Evolutionary conservation across 92 coral and sea anemone genomes (phyloP).

Genomic region (Isaurus tuberculatus): DNA sequence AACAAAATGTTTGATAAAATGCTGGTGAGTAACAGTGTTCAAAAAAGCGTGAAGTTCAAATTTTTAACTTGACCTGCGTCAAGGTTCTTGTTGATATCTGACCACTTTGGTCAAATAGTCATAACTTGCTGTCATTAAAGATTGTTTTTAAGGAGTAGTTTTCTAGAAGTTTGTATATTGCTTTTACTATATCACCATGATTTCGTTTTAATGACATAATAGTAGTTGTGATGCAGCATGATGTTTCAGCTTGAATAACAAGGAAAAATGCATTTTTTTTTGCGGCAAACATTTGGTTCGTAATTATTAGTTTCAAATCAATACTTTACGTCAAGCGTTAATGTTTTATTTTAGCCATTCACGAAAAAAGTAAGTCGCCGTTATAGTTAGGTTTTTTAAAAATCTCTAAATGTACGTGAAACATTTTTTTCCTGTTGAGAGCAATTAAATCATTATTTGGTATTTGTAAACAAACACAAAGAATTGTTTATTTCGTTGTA

Average conservation of each 20-base stretch:
- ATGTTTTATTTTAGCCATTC: not conserved
- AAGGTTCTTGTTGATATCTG: conserved; percentile 6
- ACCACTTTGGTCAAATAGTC: conserved; percentile 12
- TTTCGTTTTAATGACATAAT: not conserved
- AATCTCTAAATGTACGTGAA: not conserved
- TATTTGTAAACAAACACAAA: not conserved
- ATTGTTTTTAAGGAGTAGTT: not conserved
- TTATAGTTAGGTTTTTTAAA: not conserved
- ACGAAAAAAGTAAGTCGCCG: too few relatives aligned
- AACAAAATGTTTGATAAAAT: conserved; percentile 42
- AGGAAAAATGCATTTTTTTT: not conserved
- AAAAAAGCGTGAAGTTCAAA: conserved; percentile 18
- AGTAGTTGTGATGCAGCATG: not conserved
- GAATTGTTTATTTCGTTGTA: not conserved
- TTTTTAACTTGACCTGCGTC: conserved; percentile 7
- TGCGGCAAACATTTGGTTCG: not conserved
- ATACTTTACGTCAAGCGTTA: not conserved
- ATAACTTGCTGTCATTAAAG: not conserved
- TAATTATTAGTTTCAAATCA: not conserved
- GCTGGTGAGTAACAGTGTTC: conserved; percentile 38
- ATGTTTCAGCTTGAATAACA: conserved; percentile 14
- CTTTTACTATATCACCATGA: not conserved
- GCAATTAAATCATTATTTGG: not conserved
- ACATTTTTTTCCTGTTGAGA: not conserved
- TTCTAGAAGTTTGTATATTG: not conserved